Evolutionary conservation across 2,113 vertebrate species (phyloP).

Genomic region (Catagonus wagneri): DNA sequence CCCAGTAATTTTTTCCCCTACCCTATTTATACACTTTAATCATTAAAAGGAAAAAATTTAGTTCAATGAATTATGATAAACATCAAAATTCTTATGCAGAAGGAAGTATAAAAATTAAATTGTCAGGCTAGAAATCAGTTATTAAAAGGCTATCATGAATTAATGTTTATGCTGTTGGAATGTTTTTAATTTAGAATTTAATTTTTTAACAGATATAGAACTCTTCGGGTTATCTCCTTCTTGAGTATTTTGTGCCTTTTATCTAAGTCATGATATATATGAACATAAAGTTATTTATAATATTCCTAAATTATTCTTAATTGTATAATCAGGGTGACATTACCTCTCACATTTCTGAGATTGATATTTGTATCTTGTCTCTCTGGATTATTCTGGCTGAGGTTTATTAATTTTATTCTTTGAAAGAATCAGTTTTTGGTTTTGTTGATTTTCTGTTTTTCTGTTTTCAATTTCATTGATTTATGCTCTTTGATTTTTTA

Average conservation of each 20-base stretch:
- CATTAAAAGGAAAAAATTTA: constrained; percentile 28
- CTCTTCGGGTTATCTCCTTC: background rate
- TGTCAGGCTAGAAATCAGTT: constrained; percentile 38
- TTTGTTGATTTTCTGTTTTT: constrained; percentile 19
- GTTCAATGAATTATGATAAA: background rate
- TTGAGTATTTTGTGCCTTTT: constrained; percentile 39
- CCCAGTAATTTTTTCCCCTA: background rate
- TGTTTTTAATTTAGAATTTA: constrained; percentile 37
- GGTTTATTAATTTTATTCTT: constrained; percentile 30
- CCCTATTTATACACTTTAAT: constrained; percentile 5
- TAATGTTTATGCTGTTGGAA: constrained; percentile 41
- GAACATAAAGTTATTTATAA: background rate
- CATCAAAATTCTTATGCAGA: constrained; percentile 35
- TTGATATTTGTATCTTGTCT: background rate
- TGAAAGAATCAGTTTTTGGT: constrained; percentile 9
- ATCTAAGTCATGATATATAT: constrained; percentile 5
- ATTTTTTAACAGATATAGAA: constrained; percentile 4
- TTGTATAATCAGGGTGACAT: background rate
- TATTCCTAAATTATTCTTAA: background rate
- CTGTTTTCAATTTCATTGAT: background rate
- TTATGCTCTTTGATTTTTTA: constrained; percentile 7
- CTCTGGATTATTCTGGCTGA: constrained; percentile 14
- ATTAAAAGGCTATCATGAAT: constrained; percentile 45
- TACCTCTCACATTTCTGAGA: background rate
- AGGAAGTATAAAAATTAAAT: constrained; percentile 30